Percentiles rank a stretch among this genome's conserved stretches.
These are phyloP conservation scores for Cerastoderma edule DNA, from an alignment of 2,888 invertebrate genomes.

Conservation along the genomic window DNA sequence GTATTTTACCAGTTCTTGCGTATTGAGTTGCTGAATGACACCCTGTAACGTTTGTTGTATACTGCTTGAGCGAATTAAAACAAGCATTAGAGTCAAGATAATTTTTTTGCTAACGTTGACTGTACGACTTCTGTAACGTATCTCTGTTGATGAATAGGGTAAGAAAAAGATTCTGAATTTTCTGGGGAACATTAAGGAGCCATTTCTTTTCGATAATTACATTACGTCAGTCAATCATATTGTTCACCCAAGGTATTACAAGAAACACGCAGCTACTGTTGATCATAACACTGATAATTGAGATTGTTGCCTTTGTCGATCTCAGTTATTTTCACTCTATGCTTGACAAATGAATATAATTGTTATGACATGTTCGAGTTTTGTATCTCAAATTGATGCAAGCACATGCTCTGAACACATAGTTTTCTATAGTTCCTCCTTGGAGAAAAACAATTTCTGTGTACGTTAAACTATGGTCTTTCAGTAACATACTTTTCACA, in stretches of 20 bases:
- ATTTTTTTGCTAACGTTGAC: neutral
- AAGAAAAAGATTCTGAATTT: neutral
- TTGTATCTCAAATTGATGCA: neutral
- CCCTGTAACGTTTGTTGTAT: neutral
- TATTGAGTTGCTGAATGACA: slow-evolving; percentile 2
- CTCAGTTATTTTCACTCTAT: neutral
- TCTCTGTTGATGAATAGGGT: neutral
- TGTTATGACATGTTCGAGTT: neutral
- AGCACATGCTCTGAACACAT: neutral
- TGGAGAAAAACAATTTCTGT: neutral
- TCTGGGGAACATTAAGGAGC: neutral
- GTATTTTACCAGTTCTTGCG: neutral
- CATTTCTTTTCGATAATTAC: neutral
- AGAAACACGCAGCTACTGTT: neutral
- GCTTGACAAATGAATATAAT: neutral
- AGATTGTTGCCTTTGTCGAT: neutral
- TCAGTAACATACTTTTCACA: neutral
- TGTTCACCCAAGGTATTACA: neutral
- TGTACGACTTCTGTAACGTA: neutral
- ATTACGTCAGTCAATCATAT: neutral
- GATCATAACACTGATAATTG: neutral
- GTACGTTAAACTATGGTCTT: neutral
- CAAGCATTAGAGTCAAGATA: neutral
- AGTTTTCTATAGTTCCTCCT: neutral
- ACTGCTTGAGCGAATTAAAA: neutral